phyloP scores from a whole-genome alignment of 2,888 invertebrate species.

The Apamea epomidion region DNA sequence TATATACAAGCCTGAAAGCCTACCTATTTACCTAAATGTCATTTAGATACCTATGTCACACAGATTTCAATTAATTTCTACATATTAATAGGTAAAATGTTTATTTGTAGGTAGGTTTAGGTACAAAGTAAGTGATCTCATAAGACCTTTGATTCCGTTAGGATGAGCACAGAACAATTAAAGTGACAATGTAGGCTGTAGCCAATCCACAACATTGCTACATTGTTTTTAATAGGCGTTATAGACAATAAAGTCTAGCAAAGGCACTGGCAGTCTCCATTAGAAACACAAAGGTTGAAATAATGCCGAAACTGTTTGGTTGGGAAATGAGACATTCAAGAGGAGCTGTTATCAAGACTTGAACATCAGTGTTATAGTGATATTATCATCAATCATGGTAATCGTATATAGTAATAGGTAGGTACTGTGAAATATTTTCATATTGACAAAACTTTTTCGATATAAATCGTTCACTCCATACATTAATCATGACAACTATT shows the following conservation, averaged over 20 bases:
- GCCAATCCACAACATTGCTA: conserved; percentile 50
- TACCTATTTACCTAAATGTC: background rate
- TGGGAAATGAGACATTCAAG: conserved; percentile 26
- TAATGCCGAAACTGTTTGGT: conserved; percentile 11
- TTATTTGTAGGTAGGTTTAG: conserved; percentile 1
- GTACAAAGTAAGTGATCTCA: conserved; percentile 35
- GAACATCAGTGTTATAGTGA: conserved; percentile 11
- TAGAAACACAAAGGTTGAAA: conserved; percentile 21
- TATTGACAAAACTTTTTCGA: conserved; percentile 43
- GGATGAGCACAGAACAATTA: conserved; percentile 22
- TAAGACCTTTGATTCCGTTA: conserved; percentile 12
- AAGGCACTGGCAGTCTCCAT: conserved; percentile 41
- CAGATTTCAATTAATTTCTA: conserved; percentile 15
- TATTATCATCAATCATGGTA: conserved; percentile 44
- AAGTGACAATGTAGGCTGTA: conserved; percentile 42
- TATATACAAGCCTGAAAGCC: background rate
- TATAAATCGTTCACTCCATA: conserved; percentile 35
- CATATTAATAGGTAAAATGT: conserved; percentile 3
- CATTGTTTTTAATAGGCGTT: conserved; percentile 52
- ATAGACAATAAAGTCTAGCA: conserved; percentile 27
- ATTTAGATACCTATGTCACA: background rate
- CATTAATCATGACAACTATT: conserved; percentile 59
- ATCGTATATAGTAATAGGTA: conserved; percentile 37
- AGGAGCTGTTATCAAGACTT: conserved; percentile 13
- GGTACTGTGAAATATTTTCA: conserved; percentile 18